phyloP scores from a whole-genome alignment of 2,113 vertebrate genomes.

The Tetrax tetrax region DNA sequence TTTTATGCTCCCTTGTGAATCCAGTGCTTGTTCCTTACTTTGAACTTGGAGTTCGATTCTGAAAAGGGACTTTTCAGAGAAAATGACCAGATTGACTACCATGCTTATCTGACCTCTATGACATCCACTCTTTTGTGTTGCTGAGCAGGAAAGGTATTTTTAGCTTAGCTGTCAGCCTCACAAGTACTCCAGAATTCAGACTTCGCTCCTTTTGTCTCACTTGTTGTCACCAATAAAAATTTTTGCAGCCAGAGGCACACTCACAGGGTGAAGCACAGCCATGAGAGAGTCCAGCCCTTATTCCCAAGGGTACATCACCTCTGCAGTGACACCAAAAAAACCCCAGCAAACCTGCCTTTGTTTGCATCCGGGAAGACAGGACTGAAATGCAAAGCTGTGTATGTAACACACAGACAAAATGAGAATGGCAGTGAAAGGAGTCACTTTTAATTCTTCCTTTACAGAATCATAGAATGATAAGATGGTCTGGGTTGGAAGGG shows the following conservation, averaged over 20 bases:
- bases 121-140: neutral
- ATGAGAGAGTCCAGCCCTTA: neutral
- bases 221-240: neutral
- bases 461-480: neutral
- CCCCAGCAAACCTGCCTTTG: neutral
- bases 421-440: neutral
- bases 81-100: neutral
- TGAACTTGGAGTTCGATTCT: neutral
- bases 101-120: neutral
- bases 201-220: neutral
- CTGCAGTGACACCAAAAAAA: neutral
- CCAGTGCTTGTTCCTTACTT: neutral
- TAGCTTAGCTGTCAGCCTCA: neutral
- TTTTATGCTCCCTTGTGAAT: neutral
- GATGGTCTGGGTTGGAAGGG: no score
- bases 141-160: constrained; percentile 4
- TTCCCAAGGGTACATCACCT: neutral
- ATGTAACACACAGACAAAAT: neutral
- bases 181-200: neutral
- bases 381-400: neutral
- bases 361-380: neutral
- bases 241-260: neutral
- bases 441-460: neutral
- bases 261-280: neutral
- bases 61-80: neutral